Evolutionary conservation across 2,797 vertebrate species (phyloP), one percentile per base, ranked within the genome.

Genomic region (Sparidentex hasta): DNA sequence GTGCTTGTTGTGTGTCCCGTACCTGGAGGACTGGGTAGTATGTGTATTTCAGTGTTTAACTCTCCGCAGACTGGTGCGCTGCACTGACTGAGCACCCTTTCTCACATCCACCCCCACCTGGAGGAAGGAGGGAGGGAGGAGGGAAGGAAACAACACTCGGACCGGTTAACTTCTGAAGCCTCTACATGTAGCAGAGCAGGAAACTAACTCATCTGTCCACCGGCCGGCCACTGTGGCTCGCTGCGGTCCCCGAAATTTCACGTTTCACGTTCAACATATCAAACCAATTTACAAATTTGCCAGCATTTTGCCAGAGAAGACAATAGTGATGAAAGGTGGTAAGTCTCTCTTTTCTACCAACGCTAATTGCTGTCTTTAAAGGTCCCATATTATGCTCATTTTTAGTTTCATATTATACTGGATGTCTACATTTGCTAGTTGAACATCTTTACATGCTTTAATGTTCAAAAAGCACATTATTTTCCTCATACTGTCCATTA

Each of bases 1-100:
- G 87, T 92, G 90, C 90, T 92, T 90, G 81, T 65, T 54, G 41
- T 55, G 73, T 86, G 87, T 87, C 91, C 90, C 86, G 44, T 96
- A 96, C 95, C 95, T 95, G 90, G 77, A 90, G 93, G 88, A 91
- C 83, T 80, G 90, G 90, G 88, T 73, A 84, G 89, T 93, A 78
- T 92, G 85, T 93, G 70, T 88, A 88, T 92, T 87, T 99, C 97
- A 99, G 94, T 99, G 97, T 87, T 98, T 97, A 89, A 97, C 95
- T 94, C 97, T 96, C 94, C 96, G 97, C 91, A 97, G 96, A 96
- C 97, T 97, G 96, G 95, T 95, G 92, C 95, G 94, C 95, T 98
- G 97, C 95, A 97, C 96, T 95, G 97, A 96, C 93, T 98, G 97
- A 94, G 96, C 94, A 69, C 96, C 96, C 93, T 96, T 97, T 92